Conservation (phyloP, 2,888 invertebrate genomes). For the Thera obeliscata region DNA sequence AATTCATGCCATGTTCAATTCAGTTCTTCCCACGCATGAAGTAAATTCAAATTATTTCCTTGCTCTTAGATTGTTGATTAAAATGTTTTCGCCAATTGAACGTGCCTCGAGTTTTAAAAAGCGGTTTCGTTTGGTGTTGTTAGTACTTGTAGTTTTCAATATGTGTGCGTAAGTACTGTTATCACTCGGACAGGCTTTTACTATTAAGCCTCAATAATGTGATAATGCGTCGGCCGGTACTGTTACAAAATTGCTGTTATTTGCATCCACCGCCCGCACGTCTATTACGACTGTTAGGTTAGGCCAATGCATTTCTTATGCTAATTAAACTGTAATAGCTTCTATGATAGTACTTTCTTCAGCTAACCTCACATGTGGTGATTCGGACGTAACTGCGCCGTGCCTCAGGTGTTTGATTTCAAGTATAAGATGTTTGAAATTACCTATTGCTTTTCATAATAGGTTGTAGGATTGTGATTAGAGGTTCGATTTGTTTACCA, state of each 20-base stretch:
- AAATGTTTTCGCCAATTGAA: background rate
- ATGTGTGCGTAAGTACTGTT: background rate
- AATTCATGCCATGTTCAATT: slow-evolving; percentile 17
- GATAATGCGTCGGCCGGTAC: slow-evolving; percentile 36
- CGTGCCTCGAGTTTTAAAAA: background rate
- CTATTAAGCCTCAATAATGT: slow-evolving; percentile 31
- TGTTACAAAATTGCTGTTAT: slow-evolving; percentile 35
- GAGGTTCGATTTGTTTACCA: background rate
- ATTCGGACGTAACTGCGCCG: slow-evolving; percentile 3
- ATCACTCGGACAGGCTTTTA: slow-evolving; percentile 10
- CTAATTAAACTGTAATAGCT: slow-evolving; percentile 24
- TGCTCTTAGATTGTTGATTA: background rate
- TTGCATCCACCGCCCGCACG: slow-evolving; percentile 32
- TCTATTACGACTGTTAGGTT: slow-evolving; percentile 19
- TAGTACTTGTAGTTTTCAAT: background rate
- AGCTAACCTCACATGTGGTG: slow-evolving; percentile 4
- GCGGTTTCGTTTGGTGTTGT: background rate
- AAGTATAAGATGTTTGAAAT: slow-evolving; percentile 2
- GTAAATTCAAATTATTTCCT: slow-evolving; percentile 2
- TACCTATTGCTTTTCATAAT: background rate
- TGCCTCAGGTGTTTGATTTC: slow-evolving; percentile 20
- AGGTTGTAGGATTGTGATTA: background rate
- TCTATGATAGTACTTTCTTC: slow-evolving; percentile 13
- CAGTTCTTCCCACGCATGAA: slow-evolving; percentile 19
- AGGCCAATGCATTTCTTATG: slow-evolving; percentile 31